Evolutionary conservation across 2,888 invertebrate genomes (phyloP).

Genomic region (Monopis laevigella): DNA sequence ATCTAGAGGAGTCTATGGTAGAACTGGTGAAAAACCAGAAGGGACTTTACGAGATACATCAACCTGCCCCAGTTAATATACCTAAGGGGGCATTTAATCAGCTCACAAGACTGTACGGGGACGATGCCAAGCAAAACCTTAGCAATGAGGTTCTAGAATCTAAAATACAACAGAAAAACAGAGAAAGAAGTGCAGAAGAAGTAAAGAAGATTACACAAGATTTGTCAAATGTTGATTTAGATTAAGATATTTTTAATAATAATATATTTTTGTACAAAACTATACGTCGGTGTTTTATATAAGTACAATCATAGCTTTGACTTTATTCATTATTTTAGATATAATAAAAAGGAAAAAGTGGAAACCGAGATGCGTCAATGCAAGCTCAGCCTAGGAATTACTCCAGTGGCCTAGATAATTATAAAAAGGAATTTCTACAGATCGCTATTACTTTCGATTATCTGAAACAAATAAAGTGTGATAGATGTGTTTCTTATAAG

Average conservation of each 20-base stretch:
- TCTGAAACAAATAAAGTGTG: too few relatives aligned
- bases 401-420: too few relatives aligned
- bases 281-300: too few relatives aligned
- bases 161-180: constrained; percentile 13
- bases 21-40: constrained; percentile 44
- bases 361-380: too few relatives aligned
- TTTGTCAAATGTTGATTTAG: constrained; percentile 66
- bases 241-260: constrained; percentile 26
- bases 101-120: constrained; percentile 35
- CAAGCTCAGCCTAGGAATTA: too few relatives aligned
- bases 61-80: constrained; percentile 47
- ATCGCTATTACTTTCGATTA: too few relatives aligned
- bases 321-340: neutral
- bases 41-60: constrained; percentile 52
- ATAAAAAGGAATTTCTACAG: too few relatives aligned
- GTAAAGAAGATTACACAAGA: constrained; percentile 65
- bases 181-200: constrained; percentile 36
- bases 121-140: neutral
- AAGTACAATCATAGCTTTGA: neutral
- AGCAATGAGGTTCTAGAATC: neutral
- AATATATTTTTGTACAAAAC: neutral
- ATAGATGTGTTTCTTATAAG: too few relatives aligned
- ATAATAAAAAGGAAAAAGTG: neutral
- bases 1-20: constrained; percentile 50
- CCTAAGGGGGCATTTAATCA: constrained; percentile 33